Evolutionary conservation across 2,888 invertebrate species (phyloP), one percentile per base, ranked within the genome.

Genomic region (Drosophila cognata): DNA sequence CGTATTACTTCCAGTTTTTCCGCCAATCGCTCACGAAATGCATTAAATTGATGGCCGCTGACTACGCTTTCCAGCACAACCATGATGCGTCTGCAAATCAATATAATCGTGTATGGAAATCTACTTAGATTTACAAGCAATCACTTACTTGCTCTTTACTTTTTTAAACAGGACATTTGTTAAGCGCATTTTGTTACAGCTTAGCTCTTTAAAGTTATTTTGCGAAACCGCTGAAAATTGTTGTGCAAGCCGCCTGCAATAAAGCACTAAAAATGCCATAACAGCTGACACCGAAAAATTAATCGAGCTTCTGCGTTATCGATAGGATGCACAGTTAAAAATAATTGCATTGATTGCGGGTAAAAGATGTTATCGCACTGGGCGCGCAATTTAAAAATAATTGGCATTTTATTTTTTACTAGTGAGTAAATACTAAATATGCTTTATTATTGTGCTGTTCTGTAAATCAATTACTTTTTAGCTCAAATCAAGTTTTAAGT

Each of bases 31-130:
- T 97, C 97, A 67, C 97, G 94, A 53, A 96, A 94, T 67, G 92
- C 91, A 69, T 94, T 95, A 69, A 95, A 94, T 82, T 94, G 95
- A 88, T 98, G 97, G 0, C 97, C 97, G 84, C 95, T 96, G 3
- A 97, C 96, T 60, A 95, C 93, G 93, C 97, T 97, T 92, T 97
- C 95, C 94, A 97, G 94, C 79, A 96, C 86, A 11, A 98, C 97
- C 95, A 98, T 95, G 56, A 97, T 94, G 71, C 93, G 92, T 91
- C 97, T 97, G 35, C 13, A 13, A 8, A 21, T 8, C 8, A 16
- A 4, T 2, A 21, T 16, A 1, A n/a, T 33, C 10, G 7, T 51
- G 28, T 1, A 13, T 48, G 1, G 7, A n/a, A 7, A 2, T 11
- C 0, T 1, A 6, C 13, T 11, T 3, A 10, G 10, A 33, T 50